phyloP scores from a whole-genome alignment of 2,797 vertebrate species.

The Gephyroberyx darwinii region DNA sequence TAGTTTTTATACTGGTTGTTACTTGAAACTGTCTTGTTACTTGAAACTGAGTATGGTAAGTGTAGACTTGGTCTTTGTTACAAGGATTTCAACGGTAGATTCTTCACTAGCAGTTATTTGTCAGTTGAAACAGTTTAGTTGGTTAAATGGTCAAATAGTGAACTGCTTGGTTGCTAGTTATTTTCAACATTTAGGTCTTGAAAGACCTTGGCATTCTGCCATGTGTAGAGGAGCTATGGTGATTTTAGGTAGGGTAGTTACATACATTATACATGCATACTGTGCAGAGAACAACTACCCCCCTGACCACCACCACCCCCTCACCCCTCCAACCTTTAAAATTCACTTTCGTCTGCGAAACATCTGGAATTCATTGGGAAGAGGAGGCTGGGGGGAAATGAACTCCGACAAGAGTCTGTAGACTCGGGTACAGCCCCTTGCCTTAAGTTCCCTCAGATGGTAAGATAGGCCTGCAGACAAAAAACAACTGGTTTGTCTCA shows the following conservation, averaged over 20 bases:
- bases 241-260: constrained; percentile 32
- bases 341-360: constrained; percentile 77
- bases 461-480: constrained; percentile 81
- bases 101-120: constrained; percentile 24
- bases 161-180: constrained; percentile 29
- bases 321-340: constrained; percentile 62
- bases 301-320: constrained; percentile 17
- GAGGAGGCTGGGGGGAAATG: constrained; percentile 73
- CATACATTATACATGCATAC: constrained; percentile 58
- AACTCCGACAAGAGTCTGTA: constrained; percentile 73
- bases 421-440: constrained; percentile 75
- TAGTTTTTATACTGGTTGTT: constrained; percentile 49
- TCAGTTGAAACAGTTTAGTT: constrained; percentile 27
- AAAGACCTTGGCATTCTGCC: constrained; percentile 42
- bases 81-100: constrained; percentile 13
- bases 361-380: constrained; percentile 89
- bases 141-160: constrained; percentile 11
- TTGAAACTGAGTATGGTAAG: constrained; percentile 58
- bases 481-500: constrained; percentile 81
- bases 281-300: constrained; percentile 36
- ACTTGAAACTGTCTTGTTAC: constrained; percentile 62
- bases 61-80: constrained; percentile 24
- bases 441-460: constrained; percentile 78
- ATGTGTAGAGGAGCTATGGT: constrained; percentile 36
- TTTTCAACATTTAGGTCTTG: constrained; percentile 48